Conservation (phyloP, 2,797 vertebrate species). For the Tenualosa thibaudeaui region DNA sequence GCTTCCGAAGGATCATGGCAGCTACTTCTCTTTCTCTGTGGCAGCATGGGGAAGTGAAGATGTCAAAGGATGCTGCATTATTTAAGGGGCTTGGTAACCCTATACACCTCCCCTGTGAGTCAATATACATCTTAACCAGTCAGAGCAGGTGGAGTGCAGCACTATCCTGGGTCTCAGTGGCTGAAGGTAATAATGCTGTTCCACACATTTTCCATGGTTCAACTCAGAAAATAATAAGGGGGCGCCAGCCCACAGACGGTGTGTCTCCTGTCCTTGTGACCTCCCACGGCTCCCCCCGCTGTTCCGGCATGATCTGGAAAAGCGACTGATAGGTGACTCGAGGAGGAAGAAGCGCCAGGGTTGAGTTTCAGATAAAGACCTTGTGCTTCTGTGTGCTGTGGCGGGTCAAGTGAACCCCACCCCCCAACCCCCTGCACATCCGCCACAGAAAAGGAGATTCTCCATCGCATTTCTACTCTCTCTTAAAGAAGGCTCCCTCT, state of each 20-base stretch:
- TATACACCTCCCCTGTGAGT: constrained; percentile 33
- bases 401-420: not conserved
- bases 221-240: not conserved
- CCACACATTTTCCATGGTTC: constrained; percentile 28
- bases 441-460: not conserved
- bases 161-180: constrained; percentile 27
- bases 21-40: not conserved
- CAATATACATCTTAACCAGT: constrained; percentile 30
- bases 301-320: not conserved
- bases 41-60: constrained; percentile 23
- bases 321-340: not conserved
- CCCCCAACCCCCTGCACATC: not conserved
- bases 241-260: constrained; percentile 13
- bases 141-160: not conserved
- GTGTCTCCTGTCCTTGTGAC: not conserved
- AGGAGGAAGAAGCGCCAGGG: not conserved
- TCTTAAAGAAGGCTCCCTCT: not conserved
- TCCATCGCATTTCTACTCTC: not conserved
- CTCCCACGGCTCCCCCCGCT: not conserved
- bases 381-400: not conserved
- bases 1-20: not conserved
- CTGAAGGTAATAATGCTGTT: constrained; percentile 19
- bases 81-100: constrained; percentile 42
- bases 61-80: constrained; percentile 44
- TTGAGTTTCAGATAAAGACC: constrained; percentile 1